Conservation (phyloP, 92 coral and sea anemone genomes). For the Epizoanthus stellaris region DNA sequence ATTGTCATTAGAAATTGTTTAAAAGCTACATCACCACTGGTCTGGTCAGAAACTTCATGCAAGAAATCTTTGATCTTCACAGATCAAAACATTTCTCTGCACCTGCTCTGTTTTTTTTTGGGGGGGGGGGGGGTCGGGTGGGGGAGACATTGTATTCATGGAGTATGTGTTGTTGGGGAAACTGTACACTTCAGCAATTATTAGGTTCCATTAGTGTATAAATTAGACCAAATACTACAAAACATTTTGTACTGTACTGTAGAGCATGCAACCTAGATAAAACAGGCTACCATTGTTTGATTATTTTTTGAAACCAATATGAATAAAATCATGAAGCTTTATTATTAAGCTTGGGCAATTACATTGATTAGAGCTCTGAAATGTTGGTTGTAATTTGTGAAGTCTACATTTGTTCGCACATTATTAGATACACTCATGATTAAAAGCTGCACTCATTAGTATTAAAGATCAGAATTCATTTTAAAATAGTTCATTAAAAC, state of each 20-base stretch:
- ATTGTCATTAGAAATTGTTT: conserved; percentile 29
- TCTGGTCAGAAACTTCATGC: conserved; percentile 20
- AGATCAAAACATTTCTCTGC: conserved; percentile 34
- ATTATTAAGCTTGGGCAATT: too few relatives aligned
- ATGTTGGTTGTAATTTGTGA: too few relatives aligned
- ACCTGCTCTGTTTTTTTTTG: conserved; percentile 24
- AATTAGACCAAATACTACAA: neutral
- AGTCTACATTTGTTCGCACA: too few relatives aligned
- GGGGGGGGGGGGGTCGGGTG: conserved; percentile 17
- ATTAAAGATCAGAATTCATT: too few relatives aligned
- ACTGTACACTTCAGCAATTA: neutral
- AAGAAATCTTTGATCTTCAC: conserved; percentile 27
- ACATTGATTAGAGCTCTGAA: too few relatives aligned
- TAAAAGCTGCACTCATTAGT: too few relatives aligned
- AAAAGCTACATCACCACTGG: conserved; percentile 21
- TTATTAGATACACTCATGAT: too few relatives aligned
- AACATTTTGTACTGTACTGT: neutral
- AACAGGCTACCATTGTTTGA: too few relatives aligned
- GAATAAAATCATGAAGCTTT: too few relatives aligned
- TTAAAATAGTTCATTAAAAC: too few relatives aligned
- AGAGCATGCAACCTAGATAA: too few relatives aligned
- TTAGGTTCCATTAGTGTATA: neutral
- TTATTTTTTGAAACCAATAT: too few relatives aligned
- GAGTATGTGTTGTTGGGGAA: conserved; percentile 33
- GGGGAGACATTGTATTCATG: neutral